These are phyloP conservation scores for Chrysemys picta DNA, from an alignment of 2,113 vertebrate genomes.

Conservation along the genomic window DNA sequence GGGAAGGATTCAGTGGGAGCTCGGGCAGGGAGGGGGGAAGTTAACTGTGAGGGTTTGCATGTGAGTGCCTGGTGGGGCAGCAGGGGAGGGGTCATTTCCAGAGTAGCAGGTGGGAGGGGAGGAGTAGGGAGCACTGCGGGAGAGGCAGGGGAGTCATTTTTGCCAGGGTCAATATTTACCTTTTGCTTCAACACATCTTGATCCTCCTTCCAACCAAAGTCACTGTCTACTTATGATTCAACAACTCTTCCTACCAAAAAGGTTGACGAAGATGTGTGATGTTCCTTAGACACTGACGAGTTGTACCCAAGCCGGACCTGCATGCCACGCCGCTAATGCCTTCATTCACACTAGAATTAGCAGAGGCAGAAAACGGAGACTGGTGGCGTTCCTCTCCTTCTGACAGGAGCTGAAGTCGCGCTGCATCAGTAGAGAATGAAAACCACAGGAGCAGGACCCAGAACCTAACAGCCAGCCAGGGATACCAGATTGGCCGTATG, in stretches of 20 bases:
- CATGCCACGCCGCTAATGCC: neutral
- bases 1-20: neutral
- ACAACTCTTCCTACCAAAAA: neutral
- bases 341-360: neutral
- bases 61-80: neutral
- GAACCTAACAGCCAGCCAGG: neutral
- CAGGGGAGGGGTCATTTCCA: neutral
- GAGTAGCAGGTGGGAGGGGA: neutral
- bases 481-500: neutral
- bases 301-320: neutral
- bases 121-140: rapidly evolving
- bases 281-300: neutral
- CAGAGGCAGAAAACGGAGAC: rapidly evolving
- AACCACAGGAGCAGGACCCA: neutral
- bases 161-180: rapidly evolving
- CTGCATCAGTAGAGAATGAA: neutral
- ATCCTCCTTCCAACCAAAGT: neutral
- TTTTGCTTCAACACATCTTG: neutral
- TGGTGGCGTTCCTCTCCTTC: neutral
- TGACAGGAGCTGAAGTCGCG: neutral
- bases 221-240: conserved; percentile 11
- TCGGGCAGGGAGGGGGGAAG: neutral
- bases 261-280: rapidly evolving
- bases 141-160: neutral
- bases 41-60: neutral